Evolutionary conservation across 2,113 vertebrate genomes (phyloP).

Genomic region (Amblyopsis rosae): DNA sequence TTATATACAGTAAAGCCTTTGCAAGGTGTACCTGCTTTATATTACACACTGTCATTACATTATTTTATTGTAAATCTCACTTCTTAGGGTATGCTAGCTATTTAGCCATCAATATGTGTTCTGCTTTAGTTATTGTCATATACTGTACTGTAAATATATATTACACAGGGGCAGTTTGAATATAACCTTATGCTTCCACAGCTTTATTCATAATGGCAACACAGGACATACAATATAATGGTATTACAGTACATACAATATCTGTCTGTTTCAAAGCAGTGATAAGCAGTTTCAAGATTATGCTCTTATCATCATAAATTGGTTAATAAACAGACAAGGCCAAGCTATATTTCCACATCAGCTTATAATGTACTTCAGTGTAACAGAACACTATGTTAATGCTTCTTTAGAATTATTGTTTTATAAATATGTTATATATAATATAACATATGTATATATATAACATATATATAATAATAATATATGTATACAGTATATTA

Average conservation of each 20-base stretch:
- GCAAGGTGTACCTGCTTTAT: neutral
- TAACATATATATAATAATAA: slow-evolving; percentile 10
- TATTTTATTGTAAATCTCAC: neutral
- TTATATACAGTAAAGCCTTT: neutral
- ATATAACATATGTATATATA: too few species aligned
- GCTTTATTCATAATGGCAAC: too few species aligned
- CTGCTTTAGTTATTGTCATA: neutral
- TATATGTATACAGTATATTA: slow-evolving; percentile 2
- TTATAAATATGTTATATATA: too few species aligned
- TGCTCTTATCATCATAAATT: slow-evolving; percentile 28
- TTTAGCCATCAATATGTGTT: neutral
- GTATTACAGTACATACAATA: neutral
- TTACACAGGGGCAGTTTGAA: too few species aligned
- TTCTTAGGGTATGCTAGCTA: neutral
- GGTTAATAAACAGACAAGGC: slow-evolving; percentile 14
- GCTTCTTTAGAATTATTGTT: neutral
- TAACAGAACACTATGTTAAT: slow-evolving; percentile 34
- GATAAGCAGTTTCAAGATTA: slow-evolving; percentile 38
- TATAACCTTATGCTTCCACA: too few species aligned
- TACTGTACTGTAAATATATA: too few species aligned
- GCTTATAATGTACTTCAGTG: slow-evolving; percentile 16
- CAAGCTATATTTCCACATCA: slow-evolving; percentile 26
- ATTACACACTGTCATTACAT: neutral
- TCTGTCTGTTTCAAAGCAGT: neutral
- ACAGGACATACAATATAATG: too few species aligned